phyloP scores from a whole-genome alignment of 2,797 vertebrate species.

The Cyprinella venusta region DNA sequence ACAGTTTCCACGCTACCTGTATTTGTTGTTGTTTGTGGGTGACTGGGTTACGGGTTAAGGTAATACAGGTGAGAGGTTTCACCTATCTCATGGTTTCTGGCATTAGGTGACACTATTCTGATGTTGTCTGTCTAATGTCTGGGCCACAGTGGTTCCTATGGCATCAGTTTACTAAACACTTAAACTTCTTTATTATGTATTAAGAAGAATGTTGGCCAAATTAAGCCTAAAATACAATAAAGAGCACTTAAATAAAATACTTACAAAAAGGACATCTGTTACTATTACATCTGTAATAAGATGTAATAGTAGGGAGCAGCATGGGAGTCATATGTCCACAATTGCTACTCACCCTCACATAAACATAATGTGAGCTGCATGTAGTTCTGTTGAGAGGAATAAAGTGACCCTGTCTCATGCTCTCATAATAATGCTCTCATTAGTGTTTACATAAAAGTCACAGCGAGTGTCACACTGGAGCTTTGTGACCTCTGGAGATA shows the following conservation, averaged over 20 bases:
- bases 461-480: constrained; percentile 21
- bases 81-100: constrained; percentile 33
- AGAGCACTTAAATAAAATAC: not conserved
- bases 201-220: not conserved
- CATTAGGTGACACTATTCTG: constrained; percentile 16
- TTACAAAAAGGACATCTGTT: too few species aligned
- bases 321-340: not conserved
- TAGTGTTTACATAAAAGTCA: constrained; percentile 33
- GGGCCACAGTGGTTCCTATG: constrained; percentile 43
- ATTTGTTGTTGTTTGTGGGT: constrained; percentile 46
- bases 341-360: constrained; percentile 44
- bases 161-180: constrained; percentile 32
- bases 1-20: not conserved
- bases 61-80: constrained; percentile 34
- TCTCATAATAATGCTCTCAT: not conserved
- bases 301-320: too few species aligned
- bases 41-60: constrained; percentile 33
- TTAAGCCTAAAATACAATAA: not conserved
- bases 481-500: constrained; percentile 41
- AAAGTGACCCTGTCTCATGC: constrained; percentile 7
- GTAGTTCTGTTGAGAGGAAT: constrained; percentile 8
- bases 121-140: constrained; percentile 39
- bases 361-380: constrained; percentile 21
- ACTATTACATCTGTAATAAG: too few species aligned
- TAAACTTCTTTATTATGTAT: not conserved